Percentiles rank a stretch among this genome's conserved stretches.
Evolutionary conservation across 2,888 invertebrate genomes (phyloP).

Genomic region (Hydroisotoma schaefferi): DNA sequence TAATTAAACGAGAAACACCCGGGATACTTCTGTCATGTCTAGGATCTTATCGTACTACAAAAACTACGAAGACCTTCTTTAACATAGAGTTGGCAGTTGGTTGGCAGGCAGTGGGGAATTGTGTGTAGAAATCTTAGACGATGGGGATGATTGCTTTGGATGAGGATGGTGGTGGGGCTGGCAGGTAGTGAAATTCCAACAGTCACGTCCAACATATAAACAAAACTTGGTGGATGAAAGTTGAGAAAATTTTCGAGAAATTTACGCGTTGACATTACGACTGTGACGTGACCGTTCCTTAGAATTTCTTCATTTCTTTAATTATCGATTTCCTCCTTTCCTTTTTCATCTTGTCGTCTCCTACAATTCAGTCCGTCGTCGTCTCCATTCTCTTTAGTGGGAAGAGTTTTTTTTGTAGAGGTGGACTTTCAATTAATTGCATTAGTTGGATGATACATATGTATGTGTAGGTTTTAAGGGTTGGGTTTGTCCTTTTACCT

Average conservation of each 20-base stretch:
- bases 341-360: slow-evolving; percentile 3
- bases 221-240: slow-evolving; percentile 32
- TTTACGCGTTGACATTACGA: slow-evolving; percentile 47
- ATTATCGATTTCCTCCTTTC: slow-evolving; percentile 36
- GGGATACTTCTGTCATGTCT: not conserved
- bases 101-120: not conserved
- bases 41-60: not conserved
- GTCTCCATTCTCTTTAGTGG: too few relatives aligned
- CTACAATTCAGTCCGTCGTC: too few relatives aligned
- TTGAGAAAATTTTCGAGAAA: slow-evolving; percentile 43
- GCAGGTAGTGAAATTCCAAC: slow-evolving; percentile 40
- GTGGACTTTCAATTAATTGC: too few relatives aligned
- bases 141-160: too few relatives aligned
- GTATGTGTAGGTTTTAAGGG: too few relatives aligned
- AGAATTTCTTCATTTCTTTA: slow-evolving; percentile 49
- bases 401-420: too few relatives aligned
- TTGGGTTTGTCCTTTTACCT: too few relatives aligned
- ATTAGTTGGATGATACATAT: too few relatives aligned
- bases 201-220: slow-evolving; percentile 44
- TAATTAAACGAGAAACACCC: slow-evolving; percentile 27
- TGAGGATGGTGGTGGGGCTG: slow-evolving; percentile 11
- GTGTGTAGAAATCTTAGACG: too few relatives aligned
- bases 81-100: not conserved
- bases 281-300: slow-evolving; percentile 48
- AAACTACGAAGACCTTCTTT: not conserved